Evolutionary conservation across 2,797 vertebrate species (phyloP), one percentile per base, ranked within the genome.

Genomic region (Rhincodon typus): DNA sequence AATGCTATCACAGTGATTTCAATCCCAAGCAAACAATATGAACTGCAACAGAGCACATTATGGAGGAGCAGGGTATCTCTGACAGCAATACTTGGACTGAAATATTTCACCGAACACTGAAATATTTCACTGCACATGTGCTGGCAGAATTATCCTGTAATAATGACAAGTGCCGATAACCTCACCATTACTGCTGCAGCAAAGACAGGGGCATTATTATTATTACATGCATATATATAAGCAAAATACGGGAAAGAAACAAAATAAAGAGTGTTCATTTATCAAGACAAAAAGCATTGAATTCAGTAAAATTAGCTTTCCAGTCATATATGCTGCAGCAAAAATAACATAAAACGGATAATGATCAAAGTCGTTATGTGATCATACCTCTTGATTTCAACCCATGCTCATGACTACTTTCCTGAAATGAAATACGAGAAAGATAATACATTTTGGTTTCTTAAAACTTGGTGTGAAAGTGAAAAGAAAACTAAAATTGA

Each of bases 401-500:
- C 38, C 50, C 7, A 94, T 70, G 23, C 42, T 94, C 67, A 70
- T 50, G n/a, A 7, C 23, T 70, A 70, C 1, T 42, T 23, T 94
- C 67, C n/a, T 27, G 8, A 15, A 46, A 94, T 94, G 1, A 72
- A 42, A 12, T 94, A 38, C 5, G 23, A 30, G 42, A 94, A 94
- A 46, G 67, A 30, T 72, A 72, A 70, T 94, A 46, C 67, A 42
- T 69, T 69, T 69, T 38, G 38, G 27, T 94, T 70, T 70, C 38
- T 94, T 94, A 94, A 72, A 94, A 42, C 23, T 70, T 13, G 23
- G 46, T 27, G n/a, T 94, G 38, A 72, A 72, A 42, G 93, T 7
- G 3, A 94, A 69, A 30, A 94, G 67, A 72, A 94, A 94, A 94
- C 67, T 46, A 1, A 94, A 72, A 94, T 70, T 50, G 93, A 46